Evolutionary conservation across 1,140 invertebrate genomes (phyloP), one percentile per base, ranked within the genome.

Genomic region (Rhopalosiphum maidis): DNA sequence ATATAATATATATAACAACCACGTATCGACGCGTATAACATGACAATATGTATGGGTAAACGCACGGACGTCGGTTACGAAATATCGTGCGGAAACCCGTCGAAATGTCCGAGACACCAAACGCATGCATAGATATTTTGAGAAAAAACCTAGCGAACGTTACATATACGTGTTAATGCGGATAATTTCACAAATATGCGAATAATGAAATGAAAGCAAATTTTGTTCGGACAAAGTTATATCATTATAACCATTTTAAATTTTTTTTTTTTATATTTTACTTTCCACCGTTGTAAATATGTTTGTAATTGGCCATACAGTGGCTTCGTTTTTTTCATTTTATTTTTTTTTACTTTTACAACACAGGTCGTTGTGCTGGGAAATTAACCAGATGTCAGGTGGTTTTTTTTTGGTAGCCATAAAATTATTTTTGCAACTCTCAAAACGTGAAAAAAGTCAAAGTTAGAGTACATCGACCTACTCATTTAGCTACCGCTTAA

Each of bases 131-230:
- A 77, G 60, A 77, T 77, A 77, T 77, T 77, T 77, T 77, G 60
- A 77, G 60, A 77, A 77, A 77, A 77, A 77, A 77, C 15, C n/a
- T 77, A 35, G 15, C 30, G 30, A 77, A n/a, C 60, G 5, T 77
- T 77, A 18, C n/a, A 77, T 77, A n/a, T 77, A 77, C 60, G 60
- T 77, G 60, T 77, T n/a, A n/a, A 77, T 2, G n/a, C 30, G 1
- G 60, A 77, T 15, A 77, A 77, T 77, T 77, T 77, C 60, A 77
- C 60, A 77, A 77, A 77, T 77, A 77, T 77, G 60, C 60, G 30
- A n/a, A 77, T 77, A 87, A 48, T n/a, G 85, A 87, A 87, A 87
- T 46, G 85, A 87, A 46, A 87, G 23, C 85, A 87, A 87, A 87
- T 87, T 30, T 43, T 87, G 43, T 48, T 87, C 43, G 30, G 30